A percentile compares a stretch with the other conserved stretches of the same genome.
phyloP scores from a whole-genome alignment of 1,140 invertebrate genomes.

The Rhagoletis zephyria region DNA sequence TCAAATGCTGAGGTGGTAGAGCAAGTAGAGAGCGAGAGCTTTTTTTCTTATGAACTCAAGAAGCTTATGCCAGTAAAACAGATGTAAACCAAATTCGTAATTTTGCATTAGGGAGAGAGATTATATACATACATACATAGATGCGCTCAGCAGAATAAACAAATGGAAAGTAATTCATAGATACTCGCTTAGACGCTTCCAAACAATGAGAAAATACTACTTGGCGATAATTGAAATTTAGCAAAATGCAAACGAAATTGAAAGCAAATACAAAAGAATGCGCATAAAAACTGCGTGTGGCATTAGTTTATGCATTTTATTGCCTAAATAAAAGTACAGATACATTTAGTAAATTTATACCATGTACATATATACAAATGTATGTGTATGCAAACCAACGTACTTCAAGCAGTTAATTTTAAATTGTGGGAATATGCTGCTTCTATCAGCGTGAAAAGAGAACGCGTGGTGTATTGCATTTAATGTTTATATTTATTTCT shows the following conservation, averaged over 20 bases:
- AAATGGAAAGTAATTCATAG: conserved; percentile 31
- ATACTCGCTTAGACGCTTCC: background rate
- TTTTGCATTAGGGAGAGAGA: conserved; percentile 20
- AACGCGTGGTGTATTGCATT: background rate
- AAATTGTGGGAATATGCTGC: conserved; percentile 10
- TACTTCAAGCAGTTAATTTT: background rate
- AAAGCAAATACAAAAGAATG: background rate
- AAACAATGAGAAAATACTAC: background rate
- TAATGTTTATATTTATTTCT: conserved; percentile 41
- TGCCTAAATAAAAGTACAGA: background rate
- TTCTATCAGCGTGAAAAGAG: background rate
- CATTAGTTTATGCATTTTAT: background rate
- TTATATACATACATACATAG: background rate
- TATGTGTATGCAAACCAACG: background rate
- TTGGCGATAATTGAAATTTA: background rate
- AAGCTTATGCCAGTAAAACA: conserved; percentile 2
- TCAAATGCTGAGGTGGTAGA: background rate
- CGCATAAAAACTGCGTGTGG: background rate
- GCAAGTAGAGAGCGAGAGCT: background rate
- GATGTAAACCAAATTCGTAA: conserved; percentile 1
- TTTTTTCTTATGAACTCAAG: background rate
- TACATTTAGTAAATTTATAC: background rate
- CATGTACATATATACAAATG: background rate
- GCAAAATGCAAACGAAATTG: background rate
- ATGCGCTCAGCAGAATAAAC: background rate